These are phyloP conservation scores for Trachelus iudaicus DNA, from an alignment of 2,888 invertebrate species.

Conservation along the genomic window DNA sequence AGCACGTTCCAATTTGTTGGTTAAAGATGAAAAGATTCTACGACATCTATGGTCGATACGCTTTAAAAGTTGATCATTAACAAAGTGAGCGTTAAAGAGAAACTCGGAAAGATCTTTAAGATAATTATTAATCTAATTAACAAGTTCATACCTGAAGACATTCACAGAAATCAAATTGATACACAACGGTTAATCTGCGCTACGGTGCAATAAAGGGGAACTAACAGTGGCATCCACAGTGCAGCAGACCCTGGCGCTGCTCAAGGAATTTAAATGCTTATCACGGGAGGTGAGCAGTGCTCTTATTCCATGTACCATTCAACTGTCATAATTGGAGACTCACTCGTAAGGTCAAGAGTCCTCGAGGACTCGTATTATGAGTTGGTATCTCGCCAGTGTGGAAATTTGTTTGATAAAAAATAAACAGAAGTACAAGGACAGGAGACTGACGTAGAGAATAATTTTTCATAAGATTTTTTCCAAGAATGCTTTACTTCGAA, in stretches of 20 bases:
- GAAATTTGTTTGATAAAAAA: neutral
- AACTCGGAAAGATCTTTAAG: neutral
- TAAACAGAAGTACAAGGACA: neutral
- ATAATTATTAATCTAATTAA: neutral
- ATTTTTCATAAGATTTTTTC: neutral
- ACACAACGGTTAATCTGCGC: neutral
- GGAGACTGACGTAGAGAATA: neutral
- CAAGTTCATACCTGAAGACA: neutral
- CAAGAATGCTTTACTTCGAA: neutral
- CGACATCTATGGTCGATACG: neutral
- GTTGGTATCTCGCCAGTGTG: neutral
- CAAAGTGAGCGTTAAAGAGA: no score
- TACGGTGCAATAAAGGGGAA: neutral
- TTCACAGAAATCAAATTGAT: neutral
- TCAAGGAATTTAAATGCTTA: conserved; percentile 43
- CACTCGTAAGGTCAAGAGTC: neutral
- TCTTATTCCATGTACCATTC: neutral
- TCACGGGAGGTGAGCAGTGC: conserved; percentile 36
- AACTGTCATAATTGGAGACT: neutral
- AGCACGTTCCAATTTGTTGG: neutral
- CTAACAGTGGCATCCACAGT: neutral
- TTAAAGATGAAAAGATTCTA: neutral
- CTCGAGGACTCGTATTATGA: neutral
- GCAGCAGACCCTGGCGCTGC: conserved; percentile 30
- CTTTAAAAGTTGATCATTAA: no score